Conservation (phyloP, 2,888 invertebrate species). For the Sabatieria punctata region DNA sequence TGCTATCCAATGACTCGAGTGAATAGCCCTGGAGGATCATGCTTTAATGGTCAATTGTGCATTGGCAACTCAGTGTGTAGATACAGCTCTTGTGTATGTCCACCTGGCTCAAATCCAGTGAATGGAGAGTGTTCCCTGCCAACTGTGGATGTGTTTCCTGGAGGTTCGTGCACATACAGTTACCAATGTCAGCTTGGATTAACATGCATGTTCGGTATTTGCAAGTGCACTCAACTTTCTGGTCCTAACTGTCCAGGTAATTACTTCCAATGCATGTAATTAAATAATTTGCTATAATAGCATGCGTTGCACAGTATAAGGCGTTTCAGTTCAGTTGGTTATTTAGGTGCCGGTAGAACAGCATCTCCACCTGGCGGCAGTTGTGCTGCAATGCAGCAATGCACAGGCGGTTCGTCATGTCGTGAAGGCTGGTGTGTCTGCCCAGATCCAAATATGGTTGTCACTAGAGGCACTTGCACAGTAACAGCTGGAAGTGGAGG, state of each 20-base stretch:
- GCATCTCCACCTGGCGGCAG: slow-evolving; percentile 26
- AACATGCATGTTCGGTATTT: slow-evolving; percentile 23
- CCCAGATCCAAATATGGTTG: slow-evolving; percentile 24
- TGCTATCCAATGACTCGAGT: background rate
- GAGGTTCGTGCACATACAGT: slow-evolving; percentile 17
- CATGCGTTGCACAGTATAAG: too few species aligned
- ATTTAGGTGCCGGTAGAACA: slow-evolving; percentile 19
- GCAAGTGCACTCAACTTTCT: slow-evolving; percentile 21
- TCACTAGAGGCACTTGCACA: slow-evolving; percentile 19
- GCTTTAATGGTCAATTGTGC: slow-evolving; percentile 3
- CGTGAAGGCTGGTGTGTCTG: slow-evolving; percentile 27
- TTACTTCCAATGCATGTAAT: too few species aligned
- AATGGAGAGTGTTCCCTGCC: background rate
- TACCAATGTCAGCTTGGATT: slow-evolving; percentile 22
- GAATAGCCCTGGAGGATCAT: slow-evolving; percentile 1
- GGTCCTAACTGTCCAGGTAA: too few species aligned
- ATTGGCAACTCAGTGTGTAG: slow-evolving; percentile 1
- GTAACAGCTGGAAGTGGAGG: background rate
- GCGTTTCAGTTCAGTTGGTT: background rate
- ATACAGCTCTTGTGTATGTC: slow-evolving; percentile 1
- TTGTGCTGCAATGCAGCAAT: slow-evolving; percentile 22
- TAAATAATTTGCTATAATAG: too few species aligned
- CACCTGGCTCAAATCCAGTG: background rate
- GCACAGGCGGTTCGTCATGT: slow-evolving; percentile 22
- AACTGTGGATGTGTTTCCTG: slow-evolving; percentile 12